phyloP scores from a whole-genome alignment of 2,797 vertebrate species.

The Astyanax mexicanus region DNA sequence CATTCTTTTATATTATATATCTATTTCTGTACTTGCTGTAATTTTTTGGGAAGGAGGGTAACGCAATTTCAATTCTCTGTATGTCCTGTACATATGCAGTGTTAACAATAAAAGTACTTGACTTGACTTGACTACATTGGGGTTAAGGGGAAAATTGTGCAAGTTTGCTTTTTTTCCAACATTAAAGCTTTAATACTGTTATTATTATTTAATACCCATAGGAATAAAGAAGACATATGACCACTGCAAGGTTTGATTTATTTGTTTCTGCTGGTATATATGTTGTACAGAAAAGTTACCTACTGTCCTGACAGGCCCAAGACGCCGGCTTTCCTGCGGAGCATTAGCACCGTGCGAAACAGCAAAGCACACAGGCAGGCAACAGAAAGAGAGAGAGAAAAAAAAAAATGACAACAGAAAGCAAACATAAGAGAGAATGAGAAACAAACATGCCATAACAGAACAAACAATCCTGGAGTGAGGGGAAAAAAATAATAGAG shows the following conservation, averaged over 20 bases:
- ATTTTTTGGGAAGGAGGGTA: no score
- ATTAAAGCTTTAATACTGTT: no score
- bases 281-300: conserved; percentile 74
- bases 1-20: no score
- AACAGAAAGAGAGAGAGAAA: conserved; percentile 23
- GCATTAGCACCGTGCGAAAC: conserved; percentile 33
- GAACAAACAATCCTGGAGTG: neutral
- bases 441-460: conserved; percentile 51
- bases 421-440: conserved; percentile 44
- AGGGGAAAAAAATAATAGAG: conserved; percentile 25
- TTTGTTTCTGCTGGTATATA: neutral
- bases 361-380: conserved; percentile 4
- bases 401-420: conserved; percentile 44
- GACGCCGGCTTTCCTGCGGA: conserved; percentile 75
- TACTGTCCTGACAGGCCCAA: conserved; percentile 82
- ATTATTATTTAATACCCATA: neutral
- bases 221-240: neutral
- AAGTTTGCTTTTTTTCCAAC: no score
- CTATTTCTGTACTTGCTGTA: no score
- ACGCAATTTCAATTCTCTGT: no score
- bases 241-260: no score
- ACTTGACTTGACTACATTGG: no score
- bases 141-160: neutral
- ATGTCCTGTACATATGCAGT: no score
- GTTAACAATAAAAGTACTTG: no score